Conservation (phyloP, 1,140 invertebrate genomes). For the Drosophila quadrilineata region DNA sequence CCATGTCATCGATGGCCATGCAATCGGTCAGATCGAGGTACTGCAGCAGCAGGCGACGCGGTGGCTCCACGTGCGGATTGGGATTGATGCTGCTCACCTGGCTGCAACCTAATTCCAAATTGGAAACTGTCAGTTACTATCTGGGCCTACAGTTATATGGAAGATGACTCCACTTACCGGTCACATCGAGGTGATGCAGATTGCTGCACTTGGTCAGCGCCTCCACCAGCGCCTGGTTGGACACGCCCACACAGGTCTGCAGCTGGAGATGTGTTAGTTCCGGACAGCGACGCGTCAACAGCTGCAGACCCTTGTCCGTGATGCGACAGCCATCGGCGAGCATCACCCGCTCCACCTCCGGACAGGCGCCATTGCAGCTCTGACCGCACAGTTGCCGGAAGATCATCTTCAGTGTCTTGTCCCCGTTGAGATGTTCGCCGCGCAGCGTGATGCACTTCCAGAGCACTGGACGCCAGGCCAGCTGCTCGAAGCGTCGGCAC, state of each 20-base stretch:
- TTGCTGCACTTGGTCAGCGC: conserved; percentile 85
- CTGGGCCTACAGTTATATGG: not conserved
- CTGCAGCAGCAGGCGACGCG: conserved; percentile 85
- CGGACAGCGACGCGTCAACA: conserved; percentile 87
- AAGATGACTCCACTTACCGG: conserved; percentile 83
- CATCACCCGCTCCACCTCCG: conserved; percentile 86
- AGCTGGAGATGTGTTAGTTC: conserved; percentile 88
- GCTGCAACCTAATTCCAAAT: conserved; percentile 84
- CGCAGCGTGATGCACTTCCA: conserved; percentile 88
- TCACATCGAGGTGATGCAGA: conserved; percentile 88
- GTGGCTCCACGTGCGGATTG: conserved; percentile 85
- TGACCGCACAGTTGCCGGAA: conserved; percentile 84
- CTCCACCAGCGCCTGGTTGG: conserved; percentile 78
- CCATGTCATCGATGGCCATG: conserved; percentile 89
- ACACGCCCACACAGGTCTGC: conserved; percentile 85
- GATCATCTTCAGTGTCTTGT: conserved; percentile 86
- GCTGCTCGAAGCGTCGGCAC: conserved; percentile 89
- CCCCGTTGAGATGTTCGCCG: conserved; percentile 86
- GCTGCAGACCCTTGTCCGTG: conserved; percentile 88
- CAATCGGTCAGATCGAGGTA: conserved; percentile 94
- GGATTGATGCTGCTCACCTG: conserved; percentile 87
- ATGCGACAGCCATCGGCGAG: conserved; percentile 88
- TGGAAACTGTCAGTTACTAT: not conserved
- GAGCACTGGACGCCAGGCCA: conserved; percentile 90
- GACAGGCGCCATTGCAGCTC: conserved; percentile 83